A percentile compares a stretch with the other conserved stretches of the same genome.
These are phyloP conservation scores for Hemitrygon akajei DNA, from an alignment of 2,797 vertebrate genomes.

Conservation along the genomic window DNA sequence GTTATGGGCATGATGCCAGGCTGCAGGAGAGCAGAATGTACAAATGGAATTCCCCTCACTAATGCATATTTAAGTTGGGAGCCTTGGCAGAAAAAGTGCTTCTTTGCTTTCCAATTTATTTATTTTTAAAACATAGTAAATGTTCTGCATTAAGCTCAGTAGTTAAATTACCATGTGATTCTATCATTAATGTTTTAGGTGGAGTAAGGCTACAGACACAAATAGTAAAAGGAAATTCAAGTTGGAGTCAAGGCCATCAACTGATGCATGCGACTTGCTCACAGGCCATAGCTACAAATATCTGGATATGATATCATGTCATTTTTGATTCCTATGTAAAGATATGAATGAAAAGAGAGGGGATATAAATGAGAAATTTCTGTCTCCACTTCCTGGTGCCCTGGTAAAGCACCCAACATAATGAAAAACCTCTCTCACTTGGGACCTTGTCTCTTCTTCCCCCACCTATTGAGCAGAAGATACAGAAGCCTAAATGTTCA, in stretches of 20 bases:
- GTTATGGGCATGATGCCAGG: conserved; percentile 1
- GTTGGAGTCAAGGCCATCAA: not conserved
- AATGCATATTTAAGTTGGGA: conserved; percentile 9
- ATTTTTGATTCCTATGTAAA: too few relatives aligned
- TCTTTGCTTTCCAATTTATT: not conserved
- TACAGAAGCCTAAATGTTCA: too few relatives aligned
- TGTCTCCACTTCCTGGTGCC: too few relatives aligned
- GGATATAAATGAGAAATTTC: too few relatives aligned
- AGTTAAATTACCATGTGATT: not conserved
- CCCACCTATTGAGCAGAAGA: too few relatives aligned
- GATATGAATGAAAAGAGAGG: too few relatives aligned
- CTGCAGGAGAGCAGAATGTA: conserved; percentile 9
- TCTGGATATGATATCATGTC: too few relatives aligned
- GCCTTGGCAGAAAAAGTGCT: conserved; percentile 3
- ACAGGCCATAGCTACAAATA: not conserved
- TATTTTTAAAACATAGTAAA: not conserved
- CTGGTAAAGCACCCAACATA: too few relatives aligned
- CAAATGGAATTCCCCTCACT: conserved; percentile 20
- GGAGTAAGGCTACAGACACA: not conserved
- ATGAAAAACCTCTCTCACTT: too few relatives aligned
- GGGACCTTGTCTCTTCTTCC: too few relatives aligned
- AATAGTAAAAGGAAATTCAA: not conserved
- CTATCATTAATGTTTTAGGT: not conserved
- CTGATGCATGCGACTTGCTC: not conserved
- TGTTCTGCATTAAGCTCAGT: not conserved